Evolutionary conservation across 2,113 vertebrate genomes (phyloP).

Genomic region (Alethe diademata): DNA sequence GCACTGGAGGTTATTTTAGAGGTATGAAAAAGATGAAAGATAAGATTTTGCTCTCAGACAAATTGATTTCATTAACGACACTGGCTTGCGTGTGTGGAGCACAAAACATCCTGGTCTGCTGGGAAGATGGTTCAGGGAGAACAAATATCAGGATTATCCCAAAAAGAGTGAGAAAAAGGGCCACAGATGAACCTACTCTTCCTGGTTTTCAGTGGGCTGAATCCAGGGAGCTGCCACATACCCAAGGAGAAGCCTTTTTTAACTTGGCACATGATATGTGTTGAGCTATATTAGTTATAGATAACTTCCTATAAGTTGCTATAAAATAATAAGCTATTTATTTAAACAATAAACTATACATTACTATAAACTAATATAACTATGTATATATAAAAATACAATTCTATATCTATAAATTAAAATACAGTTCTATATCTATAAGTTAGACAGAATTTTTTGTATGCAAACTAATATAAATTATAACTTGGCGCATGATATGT

Average conservation of each 20-base stretch:
- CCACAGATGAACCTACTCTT: not conserved
- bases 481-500: no score
- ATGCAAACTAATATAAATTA: not conserved
- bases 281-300: not conserved
- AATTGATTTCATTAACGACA: not conserved
- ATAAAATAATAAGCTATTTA: not conserved
- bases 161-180: not conserved
- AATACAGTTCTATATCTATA: not conserved
- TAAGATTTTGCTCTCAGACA: not conserved
- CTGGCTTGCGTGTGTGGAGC: not conserved
- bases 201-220: not conserved
- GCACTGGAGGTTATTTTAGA: not conserved
- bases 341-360: not conserved
- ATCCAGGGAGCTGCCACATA: not conserved
- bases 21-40: conserved; percentile 17
- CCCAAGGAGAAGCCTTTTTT: not conserved
- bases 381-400: not conserved
- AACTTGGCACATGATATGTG: no score
- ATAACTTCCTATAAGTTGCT: not conserved
- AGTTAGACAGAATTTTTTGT: no score
- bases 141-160: not conserved
- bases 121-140: not conserved
- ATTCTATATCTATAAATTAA: not conserved
- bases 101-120: not conserved
- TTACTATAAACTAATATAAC: not conserved